These are phyloP conservation scores for Rhinogobius similis DNA, from an alignment of 2,113 vertebrate species.

Conservation along the genomic window DNA sequence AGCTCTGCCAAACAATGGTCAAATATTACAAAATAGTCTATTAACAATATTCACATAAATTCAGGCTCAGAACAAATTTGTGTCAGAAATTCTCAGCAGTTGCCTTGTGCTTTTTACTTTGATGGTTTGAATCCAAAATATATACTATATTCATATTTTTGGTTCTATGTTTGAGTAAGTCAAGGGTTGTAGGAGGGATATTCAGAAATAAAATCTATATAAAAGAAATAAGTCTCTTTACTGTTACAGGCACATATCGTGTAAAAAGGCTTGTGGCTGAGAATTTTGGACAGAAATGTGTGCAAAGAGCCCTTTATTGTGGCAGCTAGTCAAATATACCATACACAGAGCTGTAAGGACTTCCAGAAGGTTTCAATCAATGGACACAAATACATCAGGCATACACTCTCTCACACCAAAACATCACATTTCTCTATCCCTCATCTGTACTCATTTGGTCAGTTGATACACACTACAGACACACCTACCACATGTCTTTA, in stretches of 20 bases:
- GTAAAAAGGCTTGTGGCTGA: constrained; percentile 72
- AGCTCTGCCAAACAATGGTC: constrained; percentile 80
- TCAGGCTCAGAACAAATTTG: constrained; percentile 66
- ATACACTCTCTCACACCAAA: constrained; percentile 37
- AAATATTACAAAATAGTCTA: constrained; percentile 85
- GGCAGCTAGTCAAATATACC: constrained; percentile 71
- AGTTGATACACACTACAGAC: constrained; percentile 45
- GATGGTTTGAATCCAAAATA: constrained; percentile 44
- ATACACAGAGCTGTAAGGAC: constrained; percentile 59
- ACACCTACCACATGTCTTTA: constrained; percentile 46
- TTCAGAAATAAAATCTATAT: constrained; percentile 28
- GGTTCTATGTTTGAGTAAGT: constrained; percentile 41
- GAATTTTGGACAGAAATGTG: constrained; percentile 70
- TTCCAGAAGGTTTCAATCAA: constrained; percentile 60
- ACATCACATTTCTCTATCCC: constrained; percentile 41
- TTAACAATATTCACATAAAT: constrained; percentile 82
- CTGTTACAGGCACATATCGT: constrained; percentile 69
- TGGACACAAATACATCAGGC: constrained; percentile 43
- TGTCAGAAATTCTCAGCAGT: constrained; percentile 75
- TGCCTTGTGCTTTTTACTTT: constrained; percentile 73
- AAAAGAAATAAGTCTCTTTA: constrained; percentile 48
- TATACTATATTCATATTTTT: constrained; percentile 15
- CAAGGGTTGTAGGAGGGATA: constrained; percentile 41
- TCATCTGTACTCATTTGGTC: constrained; percentile 39
- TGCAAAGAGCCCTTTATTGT: constrained; percentile 55